phyloP scores from a whole-genome alignment of 1,140 invertebrate species.

The Heterodera schachtii region DNA sequence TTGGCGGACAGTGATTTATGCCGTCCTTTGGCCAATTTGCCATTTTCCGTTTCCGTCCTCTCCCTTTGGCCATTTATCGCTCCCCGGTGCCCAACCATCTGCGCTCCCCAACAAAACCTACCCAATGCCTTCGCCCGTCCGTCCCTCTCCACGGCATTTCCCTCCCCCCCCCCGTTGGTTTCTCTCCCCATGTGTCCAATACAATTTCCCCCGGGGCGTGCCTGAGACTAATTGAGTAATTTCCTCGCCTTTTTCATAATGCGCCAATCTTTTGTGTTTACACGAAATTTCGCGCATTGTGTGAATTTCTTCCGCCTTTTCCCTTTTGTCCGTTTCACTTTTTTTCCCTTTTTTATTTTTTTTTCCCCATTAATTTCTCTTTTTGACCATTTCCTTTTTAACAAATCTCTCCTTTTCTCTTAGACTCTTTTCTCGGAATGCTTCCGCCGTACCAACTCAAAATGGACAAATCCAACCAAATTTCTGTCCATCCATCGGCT shows the following conservation, averaged over 20 bases:
- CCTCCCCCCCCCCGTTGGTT: not conserved
- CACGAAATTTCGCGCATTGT: conserved; percentile 5
- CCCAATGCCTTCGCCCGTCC: not conserved
- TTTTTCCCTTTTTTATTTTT: too few relatives aligned
- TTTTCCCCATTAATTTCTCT: too few relatives aligned
- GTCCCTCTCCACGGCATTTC: not conserved
- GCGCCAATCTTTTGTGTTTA: not conserved
- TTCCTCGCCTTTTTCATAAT: not conserved
- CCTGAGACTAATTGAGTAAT: not conserved
- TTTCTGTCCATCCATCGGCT: conserved; percentile 33
- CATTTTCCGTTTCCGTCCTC: not conserved
- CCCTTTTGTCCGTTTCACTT: not conserved
- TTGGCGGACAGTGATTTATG: not conserved
- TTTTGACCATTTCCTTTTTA: too few relatives aligned
- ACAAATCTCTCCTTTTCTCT: not conserved
- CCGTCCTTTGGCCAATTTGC: not conserved
- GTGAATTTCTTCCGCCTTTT: not conserved
- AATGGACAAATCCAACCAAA: conserved; percentile 36
- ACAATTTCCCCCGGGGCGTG: not conserved
- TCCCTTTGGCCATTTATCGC: not conserved
- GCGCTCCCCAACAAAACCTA: not conserved
- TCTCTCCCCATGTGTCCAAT: not conserved
- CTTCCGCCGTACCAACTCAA: conserved; percentile 41
- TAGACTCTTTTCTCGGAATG: conserved; percentile 44
- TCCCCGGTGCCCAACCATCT: not conserved